Evolutionary conservation across 2,888 invertebrate species (phyloP).

Genomic region (Pammene fasciana): DNA sequence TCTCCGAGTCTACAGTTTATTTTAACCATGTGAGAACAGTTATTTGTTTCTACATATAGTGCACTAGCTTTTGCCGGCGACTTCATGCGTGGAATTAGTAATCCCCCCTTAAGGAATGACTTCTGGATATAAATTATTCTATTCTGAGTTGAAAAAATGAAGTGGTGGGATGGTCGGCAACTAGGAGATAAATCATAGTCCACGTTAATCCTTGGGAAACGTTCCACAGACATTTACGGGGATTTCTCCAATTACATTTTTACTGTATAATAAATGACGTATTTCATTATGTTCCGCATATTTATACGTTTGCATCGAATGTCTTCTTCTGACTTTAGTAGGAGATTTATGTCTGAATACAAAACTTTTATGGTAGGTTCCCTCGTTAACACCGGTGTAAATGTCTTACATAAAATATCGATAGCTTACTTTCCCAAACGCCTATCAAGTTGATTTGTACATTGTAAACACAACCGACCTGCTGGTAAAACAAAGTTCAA

Average conservation of each 20-base stretch:
- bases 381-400: conserved; percentile 81
- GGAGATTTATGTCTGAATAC: conserved; percentile 75
- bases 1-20: too few relatives aligned
- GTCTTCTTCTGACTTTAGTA: conserved; percentile 58
- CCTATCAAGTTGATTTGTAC: conserved; percentile 3
- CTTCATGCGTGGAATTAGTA: too few relatives aligned
- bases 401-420: conserved; percentile 70
- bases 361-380: conserved; percentile 74
- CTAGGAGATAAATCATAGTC: conserved; percentile 29
- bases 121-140: too few relatives aligned
- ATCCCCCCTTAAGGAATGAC: too few relatives aligned
- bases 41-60: too few relatives aligned
- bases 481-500: conserved; percentile 2
- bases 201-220: conserved; percentile 30
- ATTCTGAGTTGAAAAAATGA: background rate
- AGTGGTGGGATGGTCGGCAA: background rate
- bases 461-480: background rate
- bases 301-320: conserved; percentile 72
- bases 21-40: too few relatives aligned
- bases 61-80: too few relatives aligned
- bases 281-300: conserved; percentile 68
- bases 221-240: conserved; percentile 34
- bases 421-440: conserved; percentile 1
- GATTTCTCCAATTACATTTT: conserved; percentile 56
- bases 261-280: conserved; percentile 64